Conservation (phyloP, 2,888 invertebrate genomes). For the Lissonota sp. region DNA sequence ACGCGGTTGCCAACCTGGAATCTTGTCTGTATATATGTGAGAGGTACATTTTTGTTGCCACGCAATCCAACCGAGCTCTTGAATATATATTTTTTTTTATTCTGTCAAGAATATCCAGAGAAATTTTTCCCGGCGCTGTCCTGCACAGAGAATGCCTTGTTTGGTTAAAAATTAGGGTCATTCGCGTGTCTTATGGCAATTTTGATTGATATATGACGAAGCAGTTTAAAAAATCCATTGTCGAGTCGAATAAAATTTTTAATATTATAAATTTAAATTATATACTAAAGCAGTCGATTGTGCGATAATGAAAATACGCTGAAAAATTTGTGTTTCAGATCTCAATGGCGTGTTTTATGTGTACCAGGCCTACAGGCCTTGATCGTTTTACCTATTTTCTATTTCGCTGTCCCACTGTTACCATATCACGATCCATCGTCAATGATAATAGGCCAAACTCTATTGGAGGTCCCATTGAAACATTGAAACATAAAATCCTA, state of each 20-base stretch:
- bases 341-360: constrained; percentile 56
- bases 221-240: too few species aligned
- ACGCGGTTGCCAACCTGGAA: constrained; percentile 32
- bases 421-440: constrained; percentile 19
- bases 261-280: background rate
- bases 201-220: too few species aligned
- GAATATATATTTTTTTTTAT: background rate
- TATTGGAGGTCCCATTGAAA: constrained; percentile 84
- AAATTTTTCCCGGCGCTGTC: background rate
- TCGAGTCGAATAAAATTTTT: too few species aligned
- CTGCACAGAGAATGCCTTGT: background rate
- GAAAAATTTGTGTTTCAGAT: constrained; percentile 19
- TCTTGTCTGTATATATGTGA: constrained; percentile 2
- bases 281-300: background rate
- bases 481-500: constrained; percentile 86
- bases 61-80: background rate
- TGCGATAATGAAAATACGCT: background rate
- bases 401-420: constrained; percentile 23
- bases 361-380: constrained; percentile 6
- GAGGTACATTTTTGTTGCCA: constrained; percentile 18
- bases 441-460: background rate
- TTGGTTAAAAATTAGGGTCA: background rate
- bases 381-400: constrained; percentile 29
- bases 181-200: too few species aligned
- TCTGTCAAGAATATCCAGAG: background rate